Evolutionary conservation across 2,888 invertebrate genomes (phyloP), one percentile per base, ranked within the genome.

Genomic region (Gastracanthus pulcherrimus): DNA sequence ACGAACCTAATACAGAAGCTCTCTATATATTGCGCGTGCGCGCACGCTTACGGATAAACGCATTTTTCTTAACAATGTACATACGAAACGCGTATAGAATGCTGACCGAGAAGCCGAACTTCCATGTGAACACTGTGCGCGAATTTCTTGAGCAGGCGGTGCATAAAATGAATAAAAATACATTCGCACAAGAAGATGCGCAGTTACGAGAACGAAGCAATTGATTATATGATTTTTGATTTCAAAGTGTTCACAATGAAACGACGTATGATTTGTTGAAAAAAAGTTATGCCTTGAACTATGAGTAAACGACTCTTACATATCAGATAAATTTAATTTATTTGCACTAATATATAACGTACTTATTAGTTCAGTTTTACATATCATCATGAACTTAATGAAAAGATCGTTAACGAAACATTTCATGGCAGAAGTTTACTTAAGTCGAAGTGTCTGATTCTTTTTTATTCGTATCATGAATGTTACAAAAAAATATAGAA

Each of bases 311-410:
- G 45, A 69, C 38, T 60, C n/a, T 58, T 66, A 23, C 41, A 31
- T 41, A 51, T 36, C 26, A 23, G 34, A 26, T 77, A 60, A 70
- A 69, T 77, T 67, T 70, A 77, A 78, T 71, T 78, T 72, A 55
- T 78, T 78, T 72, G 70, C 34, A 45, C 16, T 36, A 75, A 31
- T 75, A 36, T 48, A 19, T 26, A 23, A 16, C 45, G 38, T 75
- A 48, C 36, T 29, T 41, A 55, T 55, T 62, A 62, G 62, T 19
- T 36, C 36, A 36, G 62, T 62, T 62, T n/a, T 69, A 69, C 69
- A 48, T 48, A 69, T 69, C 45, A 31, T 62, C 36, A 6, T 6
- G 48, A 60, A 31, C 29, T 19, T 45, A 55, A 67, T 2, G 55
- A 51, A 72, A 45, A 19, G 26, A 74, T 26, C 26, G 26, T 55